These are phyloP conservation scores for Caradrina clavipalpis DNA, from an alignment of 2,888 invertebrate species.

Conservation along the genomic window DNA sequence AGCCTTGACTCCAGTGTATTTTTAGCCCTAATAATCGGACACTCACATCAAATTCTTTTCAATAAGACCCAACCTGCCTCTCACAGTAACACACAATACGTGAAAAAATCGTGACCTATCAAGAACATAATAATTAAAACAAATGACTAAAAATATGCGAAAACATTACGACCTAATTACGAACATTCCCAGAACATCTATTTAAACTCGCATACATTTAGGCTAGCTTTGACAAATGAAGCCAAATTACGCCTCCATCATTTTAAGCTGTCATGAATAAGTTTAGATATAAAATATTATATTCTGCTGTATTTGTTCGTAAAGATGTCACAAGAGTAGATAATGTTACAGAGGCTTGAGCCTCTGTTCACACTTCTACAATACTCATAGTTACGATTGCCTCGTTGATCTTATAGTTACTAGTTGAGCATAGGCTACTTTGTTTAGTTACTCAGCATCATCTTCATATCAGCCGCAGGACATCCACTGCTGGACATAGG, in stretches of 20 bases:
- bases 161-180: slow-evolving; percentile 23
- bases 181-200: slow-evolving; percentile 18
- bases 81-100: neutral
- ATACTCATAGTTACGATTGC: neutral
- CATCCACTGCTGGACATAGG: too few species aligned
- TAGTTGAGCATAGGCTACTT: neutral
- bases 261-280: slow-evolving; percentile 54
- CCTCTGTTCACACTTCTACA: neutral
- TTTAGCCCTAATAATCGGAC: too few species aligned
- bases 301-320: slow-evolving; percentile 36
- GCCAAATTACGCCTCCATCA: slow-evolving; percentile 36
- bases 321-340: neutral
- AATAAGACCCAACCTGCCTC: neutral
- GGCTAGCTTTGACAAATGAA: slow-evolving; percentile 45
- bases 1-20: too few species aligned
- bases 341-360: neutral
- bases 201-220: slow-evolving; percentile 30
- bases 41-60: too few species aligned
- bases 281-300: slow-evolving; percentile 52
- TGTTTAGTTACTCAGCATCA: too few species aligned
- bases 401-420: neutral
- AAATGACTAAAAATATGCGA: slow-evolving; percentile 30
- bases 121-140: slow-evolving; percentile 2
- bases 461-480: too few species aligned
- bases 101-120: neutral